Evolutionary conservation across 2,797 vertebrate genomes (phyloP).

Genomic region (Threskiornis aethiopicus): DNA sequence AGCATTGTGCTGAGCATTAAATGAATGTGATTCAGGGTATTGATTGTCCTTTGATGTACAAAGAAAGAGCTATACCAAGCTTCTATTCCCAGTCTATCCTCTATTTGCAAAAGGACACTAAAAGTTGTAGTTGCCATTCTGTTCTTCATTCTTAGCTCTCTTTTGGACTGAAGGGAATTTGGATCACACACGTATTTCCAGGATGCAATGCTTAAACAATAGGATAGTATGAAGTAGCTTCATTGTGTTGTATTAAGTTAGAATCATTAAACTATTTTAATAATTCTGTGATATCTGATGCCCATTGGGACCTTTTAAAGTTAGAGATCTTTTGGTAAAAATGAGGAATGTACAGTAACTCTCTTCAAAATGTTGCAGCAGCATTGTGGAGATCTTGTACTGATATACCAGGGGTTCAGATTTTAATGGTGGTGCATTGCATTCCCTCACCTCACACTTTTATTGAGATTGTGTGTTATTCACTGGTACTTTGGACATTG

Average conservation of each 20-base stretch:
- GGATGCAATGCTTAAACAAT: not conserved
- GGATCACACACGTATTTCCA: not conserved
- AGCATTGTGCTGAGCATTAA: conserved; percentile 1
- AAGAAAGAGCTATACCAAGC: not conserved
- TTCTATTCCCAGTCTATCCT: not conserved
- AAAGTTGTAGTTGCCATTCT: not conserved
- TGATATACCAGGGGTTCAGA: not conserved
- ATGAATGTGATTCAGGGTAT: not conserved
- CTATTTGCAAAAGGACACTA: not conserved
- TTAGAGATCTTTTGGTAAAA: not conserved
- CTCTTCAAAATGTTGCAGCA: not conserved
- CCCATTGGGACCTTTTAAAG: not conserved
- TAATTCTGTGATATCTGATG: not conserved
- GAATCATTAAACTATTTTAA: not conserved
- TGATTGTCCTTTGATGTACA: conserved; percentile 5
- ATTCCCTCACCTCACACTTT: not conserved
- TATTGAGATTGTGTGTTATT: not conserved
- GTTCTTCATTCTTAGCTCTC: not conserved
- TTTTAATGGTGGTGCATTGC: not conserved
- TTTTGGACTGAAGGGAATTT: not conserved
- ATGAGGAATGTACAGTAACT: not conserved
- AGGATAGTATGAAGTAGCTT: not conserved
- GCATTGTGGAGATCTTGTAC: not conserved
- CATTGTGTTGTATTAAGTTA: not conserved
- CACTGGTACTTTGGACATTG: not conserved